Base-by-base conservation (phyloP, 2,888 invertebrate species). In the Caprella mutica region DNA sequence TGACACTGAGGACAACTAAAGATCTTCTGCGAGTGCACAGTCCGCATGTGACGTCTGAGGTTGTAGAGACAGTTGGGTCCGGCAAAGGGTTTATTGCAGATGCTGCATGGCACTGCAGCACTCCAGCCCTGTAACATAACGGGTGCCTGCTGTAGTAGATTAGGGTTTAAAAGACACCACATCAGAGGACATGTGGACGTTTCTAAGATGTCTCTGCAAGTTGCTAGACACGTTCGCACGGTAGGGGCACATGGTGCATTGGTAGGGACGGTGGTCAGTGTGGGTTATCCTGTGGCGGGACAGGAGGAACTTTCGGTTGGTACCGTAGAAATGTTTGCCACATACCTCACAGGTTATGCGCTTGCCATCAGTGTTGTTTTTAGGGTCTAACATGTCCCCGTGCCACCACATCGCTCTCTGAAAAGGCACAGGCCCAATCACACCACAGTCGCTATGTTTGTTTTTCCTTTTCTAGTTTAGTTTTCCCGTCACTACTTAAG, bases 181-280 rank as follows among this genome's bases (percentile, higher is more conserved):
- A 17, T 19, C 12, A 42, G 23, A 17, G 23, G 52, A 39, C 8
- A 24, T 46, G 51, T 63, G 59, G 29, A 63, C 57, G 12, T 57
- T 59, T 29, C 59, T 55, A 35, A 63, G n/a, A 39, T 63, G 63
- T 26, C 63, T 26, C 4, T 55, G 55, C 14, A 63, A 51, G 33
- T 63, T 63, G 51, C 63, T 59, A 30, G 63, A 63, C 19, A 63
- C 63, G 42, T 63, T 63, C 5, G 63, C 63, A 39, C 63, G 56
- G 30, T 63, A 63, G n/a, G 55, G 54, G 39, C 62, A 63, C 24
- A 56, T 52, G 12, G 56, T 52, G 23, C 62, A 63, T 33, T 48
- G 54, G 33, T 53, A 63, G 30, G 62, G 62, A 19, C 55, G 56
- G 38, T 59, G 54, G 19, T 59, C 62, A 8, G 62, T 63, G 48